Conservation (phyloP, 2,888 invertebrate genomes). For the Xanthia togata region DNA sequence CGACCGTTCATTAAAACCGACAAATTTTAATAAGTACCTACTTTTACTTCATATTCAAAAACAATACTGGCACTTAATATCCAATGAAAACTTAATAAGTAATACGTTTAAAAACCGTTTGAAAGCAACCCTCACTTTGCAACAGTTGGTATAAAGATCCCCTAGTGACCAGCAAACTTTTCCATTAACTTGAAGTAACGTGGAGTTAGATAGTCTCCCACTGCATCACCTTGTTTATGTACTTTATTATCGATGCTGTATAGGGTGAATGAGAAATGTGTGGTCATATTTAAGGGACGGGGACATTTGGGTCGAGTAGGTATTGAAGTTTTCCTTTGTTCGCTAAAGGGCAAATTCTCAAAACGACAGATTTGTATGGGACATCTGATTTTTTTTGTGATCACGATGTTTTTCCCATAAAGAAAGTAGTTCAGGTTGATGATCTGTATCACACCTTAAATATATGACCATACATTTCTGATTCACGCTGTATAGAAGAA, state of each 20-base stretch:
- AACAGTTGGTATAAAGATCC: constrained; percentile 60
- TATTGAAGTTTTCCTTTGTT: neutral
- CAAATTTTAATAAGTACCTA: constrained; percentile 8
- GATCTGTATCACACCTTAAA: neutral
- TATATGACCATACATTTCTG: neutral
- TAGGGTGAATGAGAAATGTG: neutral
- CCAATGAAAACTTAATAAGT: constrained; percentile 49
- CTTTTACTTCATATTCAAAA: constrained; percentile 15
- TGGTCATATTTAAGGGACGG: neutral
- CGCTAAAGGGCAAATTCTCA: too few species aligned
- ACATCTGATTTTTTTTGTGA: too few species aligned
- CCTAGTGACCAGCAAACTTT: constrained; percentile 72
- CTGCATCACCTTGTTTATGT: constrained; percentile 69
- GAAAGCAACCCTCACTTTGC: constrained; percentile 51
- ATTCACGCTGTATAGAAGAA: neutral
- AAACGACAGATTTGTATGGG: too few species aligned
- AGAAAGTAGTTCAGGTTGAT: neutral
- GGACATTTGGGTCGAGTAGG: neutral
- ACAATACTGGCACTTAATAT: constrained; percentile 45
- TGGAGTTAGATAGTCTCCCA: constrained; percentile 69
- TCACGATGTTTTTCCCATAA: too few species aligned
- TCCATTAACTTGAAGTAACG: constrained; percentile 74
- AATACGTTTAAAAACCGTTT: constrained; percentile 51
- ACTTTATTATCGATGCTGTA: constrained; percentile 69
- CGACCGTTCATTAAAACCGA: constrained; percentile 34